Conservation (phyloP, 2,888 invertebrate genomes). For the Ditylenchus weischeri region DNA sequence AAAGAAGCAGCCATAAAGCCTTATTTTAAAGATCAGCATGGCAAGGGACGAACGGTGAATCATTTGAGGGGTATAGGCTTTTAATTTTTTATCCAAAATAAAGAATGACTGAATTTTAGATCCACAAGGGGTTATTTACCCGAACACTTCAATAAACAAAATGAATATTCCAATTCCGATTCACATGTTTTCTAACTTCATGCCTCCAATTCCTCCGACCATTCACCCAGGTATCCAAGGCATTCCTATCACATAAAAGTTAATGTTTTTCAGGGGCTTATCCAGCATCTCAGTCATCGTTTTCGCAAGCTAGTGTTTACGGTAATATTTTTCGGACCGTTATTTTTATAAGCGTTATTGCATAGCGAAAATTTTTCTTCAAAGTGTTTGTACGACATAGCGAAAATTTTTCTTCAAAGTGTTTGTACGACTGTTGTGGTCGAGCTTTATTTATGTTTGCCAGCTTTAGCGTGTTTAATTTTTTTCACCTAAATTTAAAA, state of each 20-base stretch:
- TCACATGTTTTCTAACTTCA: slow-evolving; percentile 68
- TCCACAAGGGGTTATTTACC: slow-evolving; percentile 62
- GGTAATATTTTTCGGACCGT: no score
- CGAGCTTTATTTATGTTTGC: neutral
- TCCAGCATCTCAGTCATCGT: no score
- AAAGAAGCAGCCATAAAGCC: slow-evolving; percentile 13
- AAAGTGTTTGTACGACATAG: neutral
- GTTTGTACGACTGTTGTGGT: neutral
- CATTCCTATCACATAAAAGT: no score
- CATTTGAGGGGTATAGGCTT: slow-evolving; percentile 2
- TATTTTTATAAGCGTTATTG: no score
- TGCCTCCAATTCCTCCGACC: slow-evolving; percentile 22
- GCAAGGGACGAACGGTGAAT: neutral
- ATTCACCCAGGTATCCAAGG: slow-evolving; percentile 1
- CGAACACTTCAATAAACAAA: slow-evolving; percentile 16
- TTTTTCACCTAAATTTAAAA: no score
- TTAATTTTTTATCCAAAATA: neutral
- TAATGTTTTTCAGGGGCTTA: no score
- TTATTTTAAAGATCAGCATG: slow-evolving; percentile 2
- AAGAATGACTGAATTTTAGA: slow-evolving; percentile 65
- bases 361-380: no score
- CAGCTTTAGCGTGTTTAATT: no score
- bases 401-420: no score
- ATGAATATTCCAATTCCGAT: slow-evolving; percentile 76
- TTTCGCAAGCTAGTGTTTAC: no score